A percentile compares a stretch with the other conserved stretches of the same genome.
These are phyloP conservation scores for Pedionomus torquatus DNA, from an alignment of 2,113 vertebrate species.

Conservation along the genomic window DNA sequence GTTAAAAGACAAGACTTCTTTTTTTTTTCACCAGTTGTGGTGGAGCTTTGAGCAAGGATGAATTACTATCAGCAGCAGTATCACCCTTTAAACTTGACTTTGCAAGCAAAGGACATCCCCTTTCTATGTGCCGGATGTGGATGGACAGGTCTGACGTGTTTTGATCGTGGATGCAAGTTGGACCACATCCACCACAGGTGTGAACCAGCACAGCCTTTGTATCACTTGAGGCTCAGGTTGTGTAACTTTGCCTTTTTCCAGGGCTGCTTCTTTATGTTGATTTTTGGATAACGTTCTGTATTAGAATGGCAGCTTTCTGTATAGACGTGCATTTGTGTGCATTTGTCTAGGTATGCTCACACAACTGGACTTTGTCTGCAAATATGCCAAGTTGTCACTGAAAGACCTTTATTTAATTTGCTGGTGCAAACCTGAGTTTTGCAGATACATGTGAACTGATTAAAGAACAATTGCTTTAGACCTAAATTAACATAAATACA, in stretches of 20 bases:
- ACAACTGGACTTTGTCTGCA: neutral
- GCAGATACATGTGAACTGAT: neutral
- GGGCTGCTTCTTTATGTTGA: neutral
- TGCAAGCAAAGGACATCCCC: neutral
- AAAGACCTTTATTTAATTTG: constrained; percentile 21
- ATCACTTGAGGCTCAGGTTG: neutral
- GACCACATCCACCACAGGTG: accelerated
- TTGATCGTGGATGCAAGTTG: neutral
- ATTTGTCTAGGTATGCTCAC: neutral
- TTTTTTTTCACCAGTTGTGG: neutral
- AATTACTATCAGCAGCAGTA: neutral
- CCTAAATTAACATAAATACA: constrained; percentile 58
- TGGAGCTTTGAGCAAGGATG: neutral
- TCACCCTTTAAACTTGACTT: neutral
- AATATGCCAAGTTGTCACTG: neutral
- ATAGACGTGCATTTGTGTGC: accelerated
- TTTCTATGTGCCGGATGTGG: neutral
- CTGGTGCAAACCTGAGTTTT: neutral
- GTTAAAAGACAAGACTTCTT: neutral
- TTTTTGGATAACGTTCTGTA: neutral
- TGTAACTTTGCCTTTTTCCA: neutral
- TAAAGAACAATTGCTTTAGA: constrained; percentile 48
- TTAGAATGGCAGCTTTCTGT: neutral
- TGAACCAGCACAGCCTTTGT: neutral
- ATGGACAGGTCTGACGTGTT: neutral